Base-by-base conservation (phyloP, 2,797 vertebrate genomes). In the Pseudochirops corinnae region DNA sequence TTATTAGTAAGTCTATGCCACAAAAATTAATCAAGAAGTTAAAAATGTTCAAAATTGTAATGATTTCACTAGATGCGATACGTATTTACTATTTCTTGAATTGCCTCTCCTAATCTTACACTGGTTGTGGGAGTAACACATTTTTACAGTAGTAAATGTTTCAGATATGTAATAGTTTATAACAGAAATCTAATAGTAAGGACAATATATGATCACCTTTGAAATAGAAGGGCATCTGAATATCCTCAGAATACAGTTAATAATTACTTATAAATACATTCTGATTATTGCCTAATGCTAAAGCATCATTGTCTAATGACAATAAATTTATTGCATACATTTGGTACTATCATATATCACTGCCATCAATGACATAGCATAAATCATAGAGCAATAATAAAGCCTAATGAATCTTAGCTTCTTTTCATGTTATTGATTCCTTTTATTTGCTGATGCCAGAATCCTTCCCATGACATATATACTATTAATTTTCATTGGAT, bases 381-480 rank as follows among this genome's bases (percentile, higher is more conserved):
- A 97, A 96, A 97, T 97, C 95, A 97, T 56, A 62, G 29, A 94
- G 91, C 93, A 95, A 95, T 97, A 93, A 97, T 95, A 24, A 7
- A 21, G 90, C n/a, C n/a, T 96, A 91, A 95, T 97, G 97, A 96
- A 97, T 97, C 94, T 95, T 60, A 60, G 4, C 55, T 94, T 96
- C 93, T 96, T 95, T 96, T 97, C 93, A 93, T 58, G 58, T 92
- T 97, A 98, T 95, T 97, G 95, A 97, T 94, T 95, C 39, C 53
- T 97, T 97, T 96, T 92, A 95, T 98, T 97, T 97, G 97, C 96
- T 97, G 97, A 97, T 94, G 94, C 94, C 96, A 97, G 94, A 97
- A 93, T 91, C 95, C 90, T 97, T 94, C 95, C 96, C 92, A 97
- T 95, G 94, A 97, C 96, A 96, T 62, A 92, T n/a, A 92, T 55